phyloP scores from a whole-genome alignment of 2,113 vertebrate species.

The Pterophyllum scalare region DNA sequence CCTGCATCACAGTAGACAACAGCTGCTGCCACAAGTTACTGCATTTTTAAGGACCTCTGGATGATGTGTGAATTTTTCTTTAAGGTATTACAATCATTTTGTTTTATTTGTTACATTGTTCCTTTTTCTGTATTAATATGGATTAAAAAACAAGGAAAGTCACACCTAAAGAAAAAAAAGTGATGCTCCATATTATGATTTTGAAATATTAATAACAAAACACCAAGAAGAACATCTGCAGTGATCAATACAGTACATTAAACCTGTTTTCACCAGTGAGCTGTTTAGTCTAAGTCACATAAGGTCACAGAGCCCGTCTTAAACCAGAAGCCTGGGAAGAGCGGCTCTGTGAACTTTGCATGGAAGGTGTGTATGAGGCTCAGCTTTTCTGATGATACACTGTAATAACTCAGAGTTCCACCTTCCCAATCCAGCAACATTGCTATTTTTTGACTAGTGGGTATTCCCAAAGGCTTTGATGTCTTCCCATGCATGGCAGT shows the following conservation, averaged over 20 bases:
- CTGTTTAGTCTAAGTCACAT: not conserved
- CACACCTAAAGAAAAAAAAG: not conserved
- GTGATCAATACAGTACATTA: not conserved
- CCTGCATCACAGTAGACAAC: too few species aligned
- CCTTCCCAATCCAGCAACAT: conserved; percentile 26
- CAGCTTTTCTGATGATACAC: not conserved
- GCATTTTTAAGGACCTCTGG: not conserved
- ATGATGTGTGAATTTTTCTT: not conserved
- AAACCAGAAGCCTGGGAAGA: conserved; percentile 49
- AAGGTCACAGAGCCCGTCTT: conserved; percentile 30
- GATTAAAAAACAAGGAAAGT: not conserved
- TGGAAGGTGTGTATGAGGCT: conserved; percentile 47
- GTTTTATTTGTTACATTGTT: not conserved
- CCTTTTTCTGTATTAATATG: not conserved
- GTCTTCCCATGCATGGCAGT: not conserved
- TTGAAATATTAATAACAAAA: not conserved
- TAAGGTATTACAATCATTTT: too few species aligned
- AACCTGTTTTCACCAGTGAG: not conserved
- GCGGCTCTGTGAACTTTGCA: conserved; percentile 18
- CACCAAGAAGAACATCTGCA: not conserved
- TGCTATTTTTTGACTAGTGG: not conserved
- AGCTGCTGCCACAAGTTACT: not conserved
- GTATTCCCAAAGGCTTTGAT: accelerated
- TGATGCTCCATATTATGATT: accelerated
- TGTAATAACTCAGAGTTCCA: conserved; percentile 49